Conservation (phyloP, 2,113 vertebrate species). For the Vimba vimba region DNA sequence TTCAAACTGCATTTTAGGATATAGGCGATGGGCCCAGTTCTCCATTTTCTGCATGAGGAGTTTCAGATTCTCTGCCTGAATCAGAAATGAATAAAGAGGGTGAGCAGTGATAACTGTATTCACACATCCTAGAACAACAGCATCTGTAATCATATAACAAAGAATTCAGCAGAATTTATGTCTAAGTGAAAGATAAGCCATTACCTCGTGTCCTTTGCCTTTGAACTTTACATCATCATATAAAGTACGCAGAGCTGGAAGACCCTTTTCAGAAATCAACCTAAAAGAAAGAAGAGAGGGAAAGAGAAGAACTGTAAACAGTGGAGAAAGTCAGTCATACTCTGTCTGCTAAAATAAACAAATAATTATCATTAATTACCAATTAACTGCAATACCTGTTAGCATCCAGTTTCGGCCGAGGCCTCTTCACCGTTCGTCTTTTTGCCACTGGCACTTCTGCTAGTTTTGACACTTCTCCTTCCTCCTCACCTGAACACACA, state of each 20-base stretch:
- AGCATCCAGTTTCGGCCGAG: conserved; percentile 89
- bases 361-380: neutral
- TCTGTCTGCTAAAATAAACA: neutral
- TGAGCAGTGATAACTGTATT: neutral
- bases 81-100: neutral
- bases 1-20: conserved; percentile 92
- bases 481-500: conserved; percentile 66
- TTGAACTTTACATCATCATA: conserved; percentile 86
- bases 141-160: neutral
- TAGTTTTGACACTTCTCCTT: conserved; percentile 74
- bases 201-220: conserved; percentile 94
- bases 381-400: conserved; percentile 74
- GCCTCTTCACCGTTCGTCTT: conserved; percentile 81
- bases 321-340: neutral
- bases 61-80: conserved; percentile 86
- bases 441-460: conserved; percentile 77
- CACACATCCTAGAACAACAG: neutral
- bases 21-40: conserved; percentile 96
- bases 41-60: conserved; percentile 90
- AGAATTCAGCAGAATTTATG: neutral
- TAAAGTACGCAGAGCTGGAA: conserved; percentile 87
- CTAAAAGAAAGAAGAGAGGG: conserved; percentile 65
- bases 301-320: neutral
- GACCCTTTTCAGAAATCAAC: conserved; percentile 87
- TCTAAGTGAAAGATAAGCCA: conserved; percentile 42